phyloP scores from a whole-genome alignment of 2,888 invertebrate genomes.

The Drosophila meridionalis region DNA sequence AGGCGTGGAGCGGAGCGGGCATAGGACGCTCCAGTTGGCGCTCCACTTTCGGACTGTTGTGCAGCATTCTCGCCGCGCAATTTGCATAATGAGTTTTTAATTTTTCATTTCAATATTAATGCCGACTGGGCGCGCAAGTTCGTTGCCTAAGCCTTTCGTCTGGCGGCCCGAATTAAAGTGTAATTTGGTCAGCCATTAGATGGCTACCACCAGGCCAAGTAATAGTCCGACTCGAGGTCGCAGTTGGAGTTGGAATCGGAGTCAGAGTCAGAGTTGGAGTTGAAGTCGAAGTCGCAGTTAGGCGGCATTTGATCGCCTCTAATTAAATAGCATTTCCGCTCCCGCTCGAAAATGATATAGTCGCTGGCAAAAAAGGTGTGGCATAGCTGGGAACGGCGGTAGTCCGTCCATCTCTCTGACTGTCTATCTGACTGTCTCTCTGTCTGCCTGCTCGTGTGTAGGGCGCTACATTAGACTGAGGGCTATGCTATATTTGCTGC shows the following conservation, averaged over 20 bases:
- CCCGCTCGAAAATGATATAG: constrained; percentile 68
- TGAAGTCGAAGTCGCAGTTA: constrained; percentile 16
- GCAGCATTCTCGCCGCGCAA: constrained; percentile 50
- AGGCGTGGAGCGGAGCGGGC: background rate
- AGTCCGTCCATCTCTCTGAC: constrained; percentile 26
- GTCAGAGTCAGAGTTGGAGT: constrained; percentile 14
- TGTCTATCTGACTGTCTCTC: constrained; percentile 6
- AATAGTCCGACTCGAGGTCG: constrained; percentile 43
- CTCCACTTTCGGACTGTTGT: constrained; percentile 8
- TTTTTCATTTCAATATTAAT: constrained; percentile 71
- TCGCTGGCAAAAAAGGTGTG: constrained; percentile 62
- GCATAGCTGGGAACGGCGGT: constrained; percentile 52
- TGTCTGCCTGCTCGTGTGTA: constrained; percentile 10
- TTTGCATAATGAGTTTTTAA: constrained; percentile 83
- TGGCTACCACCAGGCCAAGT: constrained; percentile 30
- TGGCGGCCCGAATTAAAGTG: constrained; percentile 74
- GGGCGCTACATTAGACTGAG: constrained; percentile 16
- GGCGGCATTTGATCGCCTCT: constrained; percentile 78
- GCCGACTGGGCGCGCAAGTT: constrained; percentile 48
- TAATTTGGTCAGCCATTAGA: constrained; percentile 78
- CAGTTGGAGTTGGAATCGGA: constrained; percentile 12
- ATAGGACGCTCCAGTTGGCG: constrained; percentile 34
- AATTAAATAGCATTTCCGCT: constrained; percentile 81
- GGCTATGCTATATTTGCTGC: constrained; percentile 16
- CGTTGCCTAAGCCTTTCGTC: constrained; percentile 72